These are phyloP conservation scores for Drosophila atripex DNA, from an alignment of 2,888 invertebrate genomes.

Conservation along the genomic window DNA sequence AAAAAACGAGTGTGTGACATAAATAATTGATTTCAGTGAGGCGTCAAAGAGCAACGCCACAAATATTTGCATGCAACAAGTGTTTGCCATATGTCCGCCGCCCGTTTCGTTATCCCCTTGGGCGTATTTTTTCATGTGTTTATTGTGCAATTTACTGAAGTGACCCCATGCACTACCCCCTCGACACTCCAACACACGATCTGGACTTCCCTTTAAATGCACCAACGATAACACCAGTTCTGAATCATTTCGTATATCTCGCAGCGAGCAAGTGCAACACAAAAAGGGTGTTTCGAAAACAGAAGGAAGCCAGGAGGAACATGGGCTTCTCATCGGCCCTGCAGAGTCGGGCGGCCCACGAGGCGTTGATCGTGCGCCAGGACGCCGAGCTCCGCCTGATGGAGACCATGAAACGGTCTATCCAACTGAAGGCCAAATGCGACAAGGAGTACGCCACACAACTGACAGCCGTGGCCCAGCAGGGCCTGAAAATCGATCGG, in stretches of 20 bases:
- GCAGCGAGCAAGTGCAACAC: constrained; percentile 4
- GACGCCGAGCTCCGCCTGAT: constrained; percentile 96
- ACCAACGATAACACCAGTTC: constrained; percentile 34
- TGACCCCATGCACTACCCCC: constrained; percentile 8
- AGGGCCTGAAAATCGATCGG: constrained; percentile 92
- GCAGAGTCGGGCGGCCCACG: constrained; percentile 95
- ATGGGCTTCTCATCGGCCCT: constrained; percentile 95
- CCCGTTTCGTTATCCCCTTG: constrained; percentile 11
- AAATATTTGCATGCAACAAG: constrained; percentile 66
- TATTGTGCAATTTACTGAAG: constrained; percentile 50
- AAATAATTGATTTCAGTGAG: constrained; percentile 61
- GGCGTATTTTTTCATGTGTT: constrained; percentile 28
- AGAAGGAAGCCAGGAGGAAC: constrained; percentile 37
- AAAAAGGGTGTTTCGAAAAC: constrained; percentile 20
- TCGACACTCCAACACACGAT: constrained; percentile 6
- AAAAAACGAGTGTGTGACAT: constrained; percentile 53
- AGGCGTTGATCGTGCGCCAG: constrained; percentile 94
- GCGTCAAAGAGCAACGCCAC: constrained; percentile 45
- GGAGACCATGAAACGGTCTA: constrained; percentile 95
- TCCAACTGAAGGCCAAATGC: constrained; percentile 94
- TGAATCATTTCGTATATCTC: constrained; percentile 53
- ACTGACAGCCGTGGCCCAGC: constrained; percentile 90
- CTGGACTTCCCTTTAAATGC: constrained; percentile 32
- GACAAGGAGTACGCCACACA: constrained; percentile 96
- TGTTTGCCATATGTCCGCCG: constrained; percentile 66